Conservation (phyloP, 2,888 invertebrate species). For the Cheilosia impressa region DNA sequence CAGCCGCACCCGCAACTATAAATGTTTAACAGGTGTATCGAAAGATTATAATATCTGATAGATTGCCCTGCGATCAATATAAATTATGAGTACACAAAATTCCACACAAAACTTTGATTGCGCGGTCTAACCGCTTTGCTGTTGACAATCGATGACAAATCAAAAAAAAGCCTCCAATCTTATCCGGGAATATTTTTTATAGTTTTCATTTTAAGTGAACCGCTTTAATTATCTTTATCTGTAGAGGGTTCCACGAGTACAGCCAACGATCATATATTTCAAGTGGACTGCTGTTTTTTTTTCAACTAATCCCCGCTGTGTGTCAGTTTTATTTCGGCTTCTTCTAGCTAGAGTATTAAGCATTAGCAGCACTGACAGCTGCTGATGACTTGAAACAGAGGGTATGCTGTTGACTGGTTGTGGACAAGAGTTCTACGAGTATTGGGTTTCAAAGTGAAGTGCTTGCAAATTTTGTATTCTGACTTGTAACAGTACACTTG, state of each 20-base stretch:
- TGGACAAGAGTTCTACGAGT: no score
- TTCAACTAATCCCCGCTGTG: neutral
- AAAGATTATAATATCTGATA: neutral
- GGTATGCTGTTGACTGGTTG: neutral
- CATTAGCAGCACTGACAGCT: neutral
- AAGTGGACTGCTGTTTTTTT: neutral
- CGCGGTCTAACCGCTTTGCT: slow-evolving; percentile 5
- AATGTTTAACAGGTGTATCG: neutral
- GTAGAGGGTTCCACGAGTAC: neutral
- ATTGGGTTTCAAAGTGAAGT: no score
- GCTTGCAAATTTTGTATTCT: no score
- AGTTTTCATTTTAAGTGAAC: neutral
- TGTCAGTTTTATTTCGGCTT: neutral
- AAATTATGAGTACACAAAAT: neutral
- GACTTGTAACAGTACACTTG: no score
- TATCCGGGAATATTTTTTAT: neutral
- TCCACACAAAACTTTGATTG: neutral
- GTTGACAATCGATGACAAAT: neutral
- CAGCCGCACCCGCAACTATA: neutral
- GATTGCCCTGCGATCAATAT: slow-evolving; percentile 2
- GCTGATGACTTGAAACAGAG: neutral
- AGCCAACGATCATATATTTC: neutral
- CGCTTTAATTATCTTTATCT: neutral
- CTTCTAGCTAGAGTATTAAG: neutral
- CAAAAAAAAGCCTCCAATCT: neutral